Evolutionary conservation across 2,888 invertebrate species (phyloP).

Genomic region (Oscheius onirici): DNA sequence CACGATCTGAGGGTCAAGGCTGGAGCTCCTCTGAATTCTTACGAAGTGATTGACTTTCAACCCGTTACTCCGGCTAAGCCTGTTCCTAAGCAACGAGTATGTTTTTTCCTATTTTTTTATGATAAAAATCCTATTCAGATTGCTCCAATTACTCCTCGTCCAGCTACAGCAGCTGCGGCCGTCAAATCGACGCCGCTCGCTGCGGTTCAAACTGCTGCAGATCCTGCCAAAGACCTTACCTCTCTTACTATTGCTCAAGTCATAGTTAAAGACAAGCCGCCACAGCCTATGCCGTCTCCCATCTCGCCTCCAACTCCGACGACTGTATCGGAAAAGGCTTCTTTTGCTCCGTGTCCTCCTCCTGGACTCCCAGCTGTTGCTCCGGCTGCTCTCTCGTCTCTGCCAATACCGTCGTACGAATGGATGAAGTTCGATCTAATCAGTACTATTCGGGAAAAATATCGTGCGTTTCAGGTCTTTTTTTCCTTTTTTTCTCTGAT

Average conservation of each 20-base stretch:
- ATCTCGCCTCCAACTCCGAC: constrained; percentile 11
- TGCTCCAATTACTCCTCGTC: constrained; percentile 6
- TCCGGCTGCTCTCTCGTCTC: background rate
- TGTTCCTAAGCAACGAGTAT: constrained; percentile 7
- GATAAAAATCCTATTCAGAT: background rate
- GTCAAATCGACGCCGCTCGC: background rate
- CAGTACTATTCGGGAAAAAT: background rate
- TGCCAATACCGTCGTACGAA: constrained; percentile 29
- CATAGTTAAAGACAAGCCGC: constrained; percentile 9
- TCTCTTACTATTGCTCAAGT: background rate
- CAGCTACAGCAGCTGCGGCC: constrained; percentile 17
- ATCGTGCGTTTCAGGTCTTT: background rate
- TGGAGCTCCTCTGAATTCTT: constrained; percentile 2
- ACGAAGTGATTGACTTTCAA: background rate
- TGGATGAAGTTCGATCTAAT: constrained; percentile 35
- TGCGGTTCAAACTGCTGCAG: background rate
- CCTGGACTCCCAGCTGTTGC: background rate
- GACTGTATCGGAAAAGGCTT: too few species aligned
- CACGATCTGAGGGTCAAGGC: constrained; percentile 35
- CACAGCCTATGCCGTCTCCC: background rate
- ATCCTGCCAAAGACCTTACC: background rate
- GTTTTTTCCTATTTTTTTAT: background rate
- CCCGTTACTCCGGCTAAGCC: background rate
- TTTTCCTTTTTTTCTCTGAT: too few species aligned
- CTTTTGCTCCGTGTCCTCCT: background rate